phyloP scores from a whole-genome alignment of 2,113 vertebrate genomes.

The Abramis brama region DNA sequence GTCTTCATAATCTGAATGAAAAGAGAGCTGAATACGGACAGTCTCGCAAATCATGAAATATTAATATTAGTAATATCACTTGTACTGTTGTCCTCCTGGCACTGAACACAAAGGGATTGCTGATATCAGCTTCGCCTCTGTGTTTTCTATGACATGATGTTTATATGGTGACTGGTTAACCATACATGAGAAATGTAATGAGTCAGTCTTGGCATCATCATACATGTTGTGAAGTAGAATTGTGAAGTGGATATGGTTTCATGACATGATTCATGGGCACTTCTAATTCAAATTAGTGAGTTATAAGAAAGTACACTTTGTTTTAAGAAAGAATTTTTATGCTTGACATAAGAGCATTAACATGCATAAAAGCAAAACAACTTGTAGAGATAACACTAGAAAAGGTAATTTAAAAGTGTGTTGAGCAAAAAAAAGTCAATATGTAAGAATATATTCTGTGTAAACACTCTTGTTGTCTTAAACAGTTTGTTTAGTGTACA shows the following conservation, averaged over 20 bases:
- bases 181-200: not conserved
- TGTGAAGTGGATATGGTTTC: not conserved
- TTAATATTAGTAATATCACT: not conserved
- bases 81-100: conserved; percentile 2
- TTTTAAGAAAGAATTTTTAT: not conserved
- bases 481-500: not conserved
- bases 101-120: not conserved
- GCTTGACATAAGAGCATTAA: not conserved
- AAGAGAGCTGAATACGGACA: not conserved
- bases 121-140: not conserved
- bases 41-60: not conserved
- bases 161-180: not conserved
- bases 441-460: not conserved
- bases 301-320: not conserved
- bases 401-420: not conserved
- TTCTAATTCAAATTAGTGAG: not conserved
- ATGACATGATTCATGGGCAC: not conserved
- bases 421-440: not conserved
- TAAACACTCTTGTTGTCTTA: not conserved
- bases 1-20: not conserved
- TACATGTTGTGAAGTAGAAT: not conserved
- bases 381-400: too few relatives aligned
- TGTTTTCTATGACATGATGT: not conserved
- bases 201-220: not conserved
- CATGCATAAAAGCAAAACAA: not conserved